Conservation (phyloP, 2,113 vertebrate genomes). For the Erinaceus europaeus region DNA sequence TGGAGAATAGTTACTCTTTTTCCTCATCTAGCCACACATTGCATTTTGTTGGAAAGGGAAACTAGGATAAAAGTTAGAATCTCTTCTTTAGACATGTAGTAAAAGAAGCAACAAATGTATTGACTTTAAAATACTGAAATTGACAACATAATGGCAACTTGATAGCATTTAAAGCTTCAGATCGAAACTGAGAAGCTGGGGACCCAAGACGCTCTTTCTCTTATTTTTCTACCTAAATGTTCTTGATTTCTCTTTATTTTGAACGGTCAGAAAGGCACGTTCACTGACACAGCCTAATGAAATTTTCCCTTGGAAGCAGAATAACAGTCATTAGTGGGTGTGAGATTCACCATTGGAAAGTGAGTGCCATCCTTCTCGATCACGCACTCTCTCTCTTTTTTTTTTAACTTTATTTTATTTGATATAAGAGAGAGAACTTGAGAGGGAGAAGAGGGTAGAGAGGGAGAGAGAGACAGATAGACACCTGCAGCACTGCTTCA, state of each 20-base stretch:
- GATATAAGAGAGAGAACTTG: too few species aligned
- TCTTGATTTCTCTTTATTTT: constrained; percentile 23
- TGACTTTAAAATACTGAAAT: neutral
- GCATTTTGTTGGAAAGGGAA: constrained; percentile 6
- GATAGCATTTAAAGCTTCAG: neutral
- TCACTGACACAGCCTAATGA: neutral
- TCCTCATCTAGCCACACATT: neutral
- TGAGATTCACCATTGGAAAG: neutral
- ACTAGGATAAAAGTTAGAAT: neutral
- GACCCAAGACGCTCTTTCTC: neutral
- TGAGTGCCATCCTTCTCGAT: neutral
- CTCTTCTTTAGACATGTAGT: constrained; percentile 28
- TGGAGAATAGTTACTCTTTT: neutral
- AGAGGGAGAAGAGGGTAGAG: too few species aligned
- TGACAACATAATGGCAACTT: neutral
- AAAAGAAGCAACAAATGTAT: neutral
- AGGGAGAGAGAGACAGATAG: too few species aligned
- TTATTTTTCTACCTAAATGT: neutral
- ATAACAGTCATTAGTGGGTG: neutral
- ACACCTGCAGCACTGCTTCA: too few species aligned
- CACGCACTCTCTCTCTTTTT: too few species aligned
- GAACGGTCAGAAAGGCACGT: neutral
- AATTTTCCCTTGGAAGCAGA: neutral
- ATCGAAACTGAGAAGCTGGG: constrained; percentile 19
- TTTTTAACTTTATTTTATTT: too few species aligned